phyloP scores from a whole-genome alignment of 2,797 vertebrate genomes.

The Sebastes oblongus region DNA sequence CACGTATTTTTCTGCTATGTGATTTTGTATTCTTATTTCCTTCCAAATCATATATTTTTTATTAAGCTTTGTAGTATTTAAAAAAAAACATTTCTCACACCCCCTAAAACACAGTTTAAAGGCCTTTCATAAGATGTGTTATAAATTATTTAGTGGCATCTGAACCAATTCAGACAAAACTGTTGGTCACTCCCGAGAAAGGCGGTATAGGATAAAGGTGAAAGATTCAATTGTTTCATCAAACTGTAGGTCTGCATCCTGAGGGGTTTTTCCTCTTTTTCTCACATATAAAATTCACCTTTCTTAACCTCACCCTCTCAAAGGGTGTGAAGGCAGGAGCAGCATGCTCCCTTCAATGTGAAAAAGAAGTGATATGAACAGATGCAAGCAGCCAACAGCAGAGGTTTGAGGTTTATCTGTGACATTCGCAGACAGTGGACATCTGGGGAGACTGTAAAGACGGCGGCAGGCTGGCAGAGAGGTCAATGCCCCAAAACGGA shows the following conservation, averaged over 20 bases:
- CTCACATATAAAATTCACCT: neutral
- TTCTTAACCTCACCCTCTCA: neutral
- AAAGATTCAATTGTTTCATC: neutral
- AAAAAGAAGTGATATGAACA: slow-evolving; percentile 17
- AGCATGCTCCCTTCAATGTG: neutral
- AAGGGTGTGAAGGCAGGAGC: neutral
- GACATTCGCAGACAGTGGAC: slow-evolving; percentile 23
- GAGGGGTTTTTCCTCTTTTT: neutral
- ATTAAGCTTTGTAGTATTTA: slow-evolving; percentile 37
- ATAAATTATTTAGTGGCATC: slow-evolving; percentile 42
- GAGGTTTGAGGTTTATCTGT: neutral
- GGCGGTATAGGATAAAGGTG: neutral
- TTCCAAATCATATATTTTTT: slow-evolving; percentile 35
- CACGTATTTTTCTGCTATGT: neutral
- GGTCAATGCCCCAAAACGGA: slow-evolving; percentile 32
- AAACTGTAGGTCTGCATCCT: neutral
- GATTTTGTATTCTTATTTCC: neutral
- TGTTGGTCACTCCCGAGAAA: neutral
- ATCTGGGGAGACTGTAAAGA: slow-evolving; percentile 8
- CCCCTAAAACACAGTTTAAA: slow-evolving; percentile 20
- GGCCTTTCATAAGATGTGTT: slow-evolving; percentile 15
- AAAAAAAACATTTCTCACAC: slow-evolving; percentile 15
- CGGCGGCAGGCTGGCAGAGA: slow-evolving; percentile 13
- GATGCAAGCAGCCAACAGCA: neutral
- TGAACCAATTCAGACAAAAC: slow-evolving; percentile 2